Evolutionary conservation across 2,113 vertebrate genomes (phyloP).

Genomic region (cat (Felis catus)): DNA sequence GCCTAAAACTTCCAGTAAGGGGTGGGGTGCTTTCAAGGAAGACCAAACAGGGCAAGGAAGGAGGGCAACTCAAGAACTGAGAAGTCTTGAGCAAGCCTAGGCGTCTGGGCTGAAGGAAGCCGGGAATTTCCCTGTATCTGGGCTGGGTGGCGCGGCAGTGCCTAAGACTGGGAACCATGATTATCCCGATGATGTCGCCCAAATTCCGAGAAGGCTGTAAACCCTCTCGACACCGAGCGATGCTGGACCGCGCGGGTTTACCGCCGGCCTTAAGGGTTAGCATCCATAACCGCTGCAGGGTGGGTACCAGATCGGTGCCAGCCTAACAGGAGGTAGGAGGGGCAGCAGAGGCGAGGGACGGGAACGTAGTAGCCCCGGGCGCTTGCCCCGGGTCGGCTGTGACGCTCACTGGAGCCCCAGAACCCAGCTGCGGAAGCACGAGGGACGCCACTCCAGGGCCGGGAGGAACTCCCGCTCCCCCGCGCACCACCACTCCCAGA

Average conservation of each 20-base stretch:
- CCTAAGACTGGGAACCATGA: background rate
- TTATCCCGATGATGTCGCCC: background rate
- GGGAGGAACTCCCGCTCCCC: background rate
- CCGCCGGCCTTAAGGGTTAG: background rate
- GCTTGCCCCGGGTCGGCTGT: fast-evolving
- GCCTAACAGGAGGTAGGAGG: background rate
- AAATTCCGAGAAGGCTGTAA: background rate
- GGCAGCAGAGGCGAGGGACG: background rate
- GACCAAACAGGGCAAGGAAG: background rate
- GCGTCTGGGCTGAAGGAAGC: background rate
- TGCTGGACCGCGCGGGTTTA: fast-evolving
- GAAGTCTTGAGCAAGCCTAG: background rate
- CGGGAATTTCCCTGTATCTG: background rate
- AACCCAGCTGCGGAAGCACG: background rate
- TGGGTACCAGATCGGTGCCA: too few species aligned
- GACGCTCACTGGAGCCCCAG: background rate
- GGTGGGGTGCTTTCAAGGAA: background rate
- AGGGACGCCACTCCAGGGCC: background rate
- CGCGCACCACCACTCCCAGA: background rate
- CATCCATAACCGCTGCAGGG: background rate
- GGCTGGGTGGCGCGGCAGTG: background rate
- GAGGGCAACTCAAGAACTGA: background rate
- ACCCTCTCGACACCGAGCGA: background rate
- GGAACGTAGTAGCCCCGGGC: too few species aligned
- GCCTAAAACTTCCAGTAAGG: background rate